phyloP scores from a whole-genome alignment of 1,140 invertebrate species.

The Pseudomyrmex gracilis region DNA sequence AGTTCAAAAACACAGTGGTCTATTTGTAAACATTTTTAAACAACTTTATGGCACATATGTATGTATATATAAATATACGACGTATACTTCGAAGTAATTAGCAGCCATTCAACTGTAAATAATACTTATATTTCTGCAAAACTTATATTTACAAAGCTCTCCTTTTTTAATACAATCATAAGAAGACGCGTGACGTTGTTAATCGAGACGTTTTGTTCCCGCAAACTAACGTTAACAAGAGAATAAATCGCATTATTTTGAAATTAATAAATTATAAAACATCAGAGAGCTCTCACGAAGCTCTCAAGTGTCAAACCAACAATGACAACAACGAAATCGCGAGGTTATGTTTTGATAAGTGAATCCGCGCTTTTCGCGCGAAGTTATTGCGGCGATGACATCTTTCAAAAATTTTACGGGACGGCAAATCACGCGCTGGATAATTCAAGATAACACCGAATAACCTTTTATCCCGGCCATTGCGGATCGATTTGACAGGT shows the following conservation, averaged over 20 bases:
- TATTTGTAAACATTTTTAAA: no score
- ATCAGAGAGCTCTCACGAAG: neutral
- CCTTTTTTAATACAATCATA: neutral
- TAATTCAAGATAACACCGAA: constrained; percentile 57
- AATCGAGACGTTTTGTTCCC: no score
- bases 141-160: neutral
- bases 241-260: neutral
- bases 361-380: constrained; percentile 21
- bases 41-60: no score
- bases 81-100: no score
- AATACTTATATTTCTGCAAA: neutral
- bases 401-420: constrained; percentile 5
- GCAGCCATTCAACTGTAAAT: neutral
- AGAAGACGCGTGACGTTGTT: no score
- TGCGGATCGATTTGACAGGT: constrained; percentile 75
- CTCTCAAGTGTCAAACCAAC: constrained; percentile 42
- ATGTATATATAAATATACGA: no score
- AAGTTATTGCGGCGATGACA: neutral
- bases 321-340: constrained; percentile 43
- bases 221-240: neutral
- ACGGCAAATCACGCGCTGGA: constrained; percentile 17
- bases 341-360: constrained; percentile 70
- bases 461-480: constrained; percentile 85
- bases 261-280: constrained; percentile 17
- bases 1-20: no score